phyloP scores from a whole-genome alignment of 2,113 vertebrate genomes.

The Rhea pennata region DNA sequence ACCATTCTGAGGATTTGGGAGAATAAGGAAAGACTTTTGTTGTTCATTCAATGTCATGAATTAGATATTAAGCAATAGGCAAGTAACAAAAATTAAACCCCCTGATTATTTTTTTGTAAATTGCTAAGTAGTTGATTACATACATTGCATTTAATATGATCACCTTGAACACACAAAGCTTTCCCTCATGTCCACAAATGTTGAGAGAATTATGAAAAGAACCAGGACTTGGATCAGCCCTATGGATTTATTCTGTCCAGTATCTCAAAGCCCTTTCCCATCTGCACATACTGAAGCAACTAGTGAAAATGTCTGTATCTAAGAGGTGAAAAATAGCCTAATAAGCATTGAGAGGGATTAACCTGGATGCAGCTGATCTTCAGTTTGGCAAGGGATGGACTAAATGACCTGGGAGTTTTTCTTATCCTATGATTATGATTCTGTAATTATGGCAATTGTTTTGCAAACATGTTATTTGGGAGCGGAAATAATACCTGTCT shows the following conservation, averaged over 20 bases:
- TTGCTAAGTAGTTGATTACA: neutral
- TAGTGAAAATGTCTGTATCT: neutral
- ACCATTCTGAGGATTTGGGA: conserved; percentile 42
- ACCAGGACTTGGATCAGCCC: neutral
- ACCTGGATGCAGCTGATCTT: conserved; percentile 3
- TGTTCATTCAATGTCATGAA: conserved; percentile 41
- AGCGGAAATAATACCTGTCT: conserved; percentile 22
- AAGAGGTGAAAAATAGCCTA: neutral
- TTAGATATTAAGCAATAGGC: conserved; percentile 17
- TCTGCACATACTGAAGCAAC: neutral
- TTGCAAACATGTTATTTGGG: conserved; percentile 12
- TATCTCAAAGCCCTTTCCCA: neutral
- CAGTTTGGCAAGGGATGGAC: conserved; percentile 50
- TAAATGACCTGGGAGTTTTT: conserved; percentile 22
- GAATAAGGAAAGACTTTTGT: conserved; percentile 20
- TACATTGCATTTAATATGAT: neutral
- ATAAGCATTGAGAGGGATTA: conserved; percentile 10
- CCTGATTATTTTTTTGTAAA: neutral
- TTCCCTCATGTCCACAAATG: neutral
- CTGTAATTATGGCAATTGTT: conserved; percentile 59
- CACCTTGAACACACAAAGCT: neutral
- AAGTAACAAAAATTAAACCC: conserved; percentile 4
- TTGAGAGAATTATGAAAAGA: neutral
- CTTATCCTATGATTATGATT: conserved; percentile 33
- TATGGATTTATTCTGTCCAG: neutral